Percentiles rank a stretch among this genome's conserved stretches.
Conservation (phyloP, 2,888 invertebrate species). For the Theristus sp. region DNA sequence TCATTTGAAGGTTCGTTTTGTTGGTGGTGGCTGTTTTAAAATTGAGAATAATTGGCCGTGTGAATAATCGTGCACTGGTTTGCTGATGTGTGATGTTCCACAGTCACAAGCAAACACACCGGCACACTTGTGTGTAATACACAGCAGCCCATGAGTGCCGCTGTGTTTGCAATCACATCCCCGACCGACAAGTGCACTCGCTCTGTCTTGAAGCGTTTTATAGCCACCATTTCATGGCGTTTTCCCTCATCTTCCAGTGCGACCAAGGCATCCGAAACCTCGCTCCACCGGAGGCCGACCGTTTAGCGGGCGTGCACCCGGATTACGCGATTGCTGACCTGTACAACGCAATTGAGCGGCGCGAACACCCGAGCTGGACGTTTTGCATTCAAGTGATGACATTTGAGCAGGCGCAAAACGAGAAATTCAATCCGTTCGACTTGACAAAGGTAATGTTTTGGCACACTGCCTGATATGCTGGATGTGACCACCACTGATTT, state of each 20-base stretch:
- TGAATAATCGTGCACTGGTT: too few species aligned
- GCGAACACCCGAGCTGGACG: constrained; percentile 35
- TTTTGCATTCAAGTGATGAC: constrained; percentile 36
- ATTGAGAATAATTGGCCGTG: too few species aligned
- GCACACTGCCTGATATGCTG: background rate
- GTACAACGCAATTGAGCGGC: constrained; percentile 31
- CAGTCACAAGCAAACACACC: too few species aligned
- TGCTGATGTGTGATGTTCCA: too few species aligned
- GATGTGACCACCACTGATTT: background rate
- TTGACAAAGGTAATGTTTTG: constrained; percentile 29
- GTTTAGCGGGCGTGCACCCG: constrained; percentile 23
- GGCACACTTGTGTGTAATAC: too few species aligned
- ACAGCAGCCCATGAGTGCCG: too few species aligned
- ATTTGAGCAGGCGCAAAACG: constrained; percentile 30
- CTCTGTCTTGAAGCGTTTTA: too few species aligned
- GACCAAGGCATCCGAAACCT: constrained; percentile 23
- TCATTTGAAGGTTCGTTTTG: constrained; percentile 19
- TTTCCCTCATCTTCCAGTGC: constrained; percentile 18
- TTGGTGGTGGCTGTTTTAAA: too few species aligned
- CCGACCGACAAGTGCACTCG: too few species aligned
- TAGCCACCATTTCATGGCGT: too few species aligned
- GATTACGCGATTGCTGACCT: constrained; percentile 32
- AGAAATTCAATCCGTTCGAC: constrained; percentile 37
- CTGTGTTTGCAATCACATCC: too few species aligned
- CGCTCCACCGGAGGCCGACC: constrained; percentile 13